phyloP scores from a whole-genome alignment of 2,888 invertebrate species.

The Eugnorisma glareosa region DNA sequence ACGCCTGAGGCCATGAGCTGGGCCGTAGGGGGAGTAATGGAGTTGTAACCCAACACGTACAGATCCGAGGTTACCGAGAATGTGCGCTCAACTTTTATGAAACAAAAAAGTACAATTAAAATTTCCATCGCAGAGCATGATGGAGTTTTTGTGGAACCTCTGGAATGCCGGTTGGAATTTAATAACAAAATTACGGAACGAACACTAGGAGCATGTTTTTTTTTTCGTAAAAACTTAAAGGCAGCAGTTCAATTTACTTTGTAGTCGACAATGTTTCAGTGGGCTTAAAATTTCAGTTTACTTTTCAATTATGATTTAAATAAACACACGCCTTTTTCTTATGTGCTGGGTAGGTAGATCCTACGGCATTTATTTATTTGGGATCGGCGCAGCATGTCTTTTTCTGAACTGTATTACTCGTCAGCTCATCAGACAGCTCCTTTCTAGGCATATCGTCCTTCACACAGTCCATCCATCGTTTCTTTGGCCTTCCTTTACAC shows the following conservation, averaged over 20 bases:
- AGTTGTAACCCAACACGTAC: background rate
- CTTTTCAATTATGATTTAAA: background rate
- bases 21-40: background rate
- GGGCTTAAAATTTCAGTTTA: too few species aligned
- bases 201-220: background rate
- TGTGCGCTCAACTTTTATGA: background rate
- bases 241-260: too few species aligned
- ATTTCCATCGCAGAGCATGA: background rate
- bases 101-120: constrained; percentile 12
- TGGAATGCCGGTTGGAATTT: background rate
- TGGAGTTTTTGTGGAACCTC: background rate
- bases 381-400: too few species aligned
- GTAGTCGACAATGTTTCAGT: too few species aligned
- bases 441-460: too few species aligned
- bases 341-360: too few species aligned
- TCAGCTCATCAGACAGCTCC: too few species aligned
- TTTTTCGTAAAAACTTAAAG: background rate
- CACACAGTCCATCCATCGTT: too few species aligned
- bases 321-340: too few species aligned
- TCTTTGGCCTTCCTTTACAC: too few species aligned
- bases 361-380: too few species aligned
- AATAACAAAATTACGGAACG: background rate
- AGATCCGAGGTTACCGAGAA: background rate
- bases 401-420: too few species aligned
- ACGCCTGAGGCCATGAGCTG: background rate